Percentiles rank a stretch among this genome's conserved stretches.
These are phyloP conservation scores for Nephrotoma appendiculata DNA, from an alignment of 2,888 invertebrate species.

Conservation along the genomic window DNA sequence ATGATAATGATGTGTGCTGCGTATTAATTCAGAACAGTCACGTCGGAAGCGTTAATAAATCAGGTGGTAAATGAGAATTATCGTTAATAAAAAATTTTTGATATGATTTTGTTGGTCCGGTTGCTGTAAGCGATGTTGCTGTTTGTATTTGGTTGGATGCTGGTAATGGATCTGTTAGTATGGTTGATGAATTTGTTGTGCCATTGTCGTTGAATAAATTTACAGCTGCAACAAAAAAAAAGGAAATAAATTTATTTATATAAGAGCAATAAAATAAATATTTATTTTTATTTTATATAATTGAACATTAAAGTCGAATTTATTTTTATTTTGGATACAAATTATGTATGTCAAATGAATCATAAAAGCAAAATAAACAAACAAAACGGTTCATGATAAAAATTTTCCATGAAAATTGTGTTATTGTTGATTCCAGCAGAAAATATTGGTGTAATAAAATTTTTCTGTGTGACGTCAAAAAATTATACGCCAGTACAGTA, in stretches of 20 bases:
- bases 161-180: not conserved
- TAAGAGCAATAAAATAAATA: not conserved
- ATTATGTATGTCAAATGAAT: not conserved
- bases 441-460: not conserved
- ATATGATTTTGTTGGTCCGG: not conserved
- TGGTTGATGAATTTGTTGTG: not conserved
- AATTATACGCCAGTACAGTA: no score
- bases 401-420: not conserved
- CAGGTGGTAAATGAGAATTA: not conserved
- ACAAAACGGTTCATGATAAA: not conserved
- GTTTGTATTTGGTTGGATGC: not conserved
- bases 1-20: not conserved
- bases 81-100: slow-evolving; percentile 5
- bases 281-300: not conserved
- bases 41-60: slow-evolving; percentile 1
- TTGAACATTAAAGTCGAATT: not conserved
- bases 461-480: no score
- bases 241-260: not conserved
- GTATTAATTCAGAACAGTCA: slow-evolving; percentile 1
- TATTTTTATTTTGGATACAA: not conserved
- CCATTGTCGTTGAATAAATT: not conserved
- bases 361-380: not conserved
- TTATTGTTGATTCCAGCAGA: not conserved
- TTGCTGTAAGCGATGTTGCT: not conserved
- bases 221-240: not conserved